phyloP scores from a whole-genome alignment of 2,113 vertebrate species.

The Eonycteris spelaea region DNA sequence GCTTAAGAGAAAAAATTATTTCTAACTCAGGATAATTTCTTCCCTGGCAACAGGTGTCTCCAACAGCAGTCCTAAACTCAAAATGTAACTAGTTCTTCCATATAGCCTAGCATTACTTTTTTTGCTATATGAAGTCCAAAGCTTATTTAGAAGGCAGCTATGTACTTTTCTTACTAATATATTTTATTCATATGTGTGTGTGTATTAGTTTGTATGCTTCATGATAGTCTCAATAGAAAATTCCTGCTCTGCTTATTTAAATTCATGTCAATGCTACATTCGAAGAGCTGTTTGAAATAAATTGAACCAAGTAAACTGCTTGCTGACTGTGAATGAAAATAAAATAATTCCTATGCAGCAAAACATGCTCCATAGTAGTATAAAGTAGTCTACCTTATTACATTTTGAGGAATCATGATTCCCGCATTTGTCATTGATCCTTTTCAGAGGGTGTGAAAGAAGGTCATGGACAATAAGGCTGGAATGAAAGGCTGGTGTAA shows the following conservation, averaged over 20 bases:
- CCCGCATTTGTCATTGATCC: background rate
- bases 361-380: background rate
- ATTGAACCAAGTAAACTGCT: background rate
- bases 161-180: background rate
- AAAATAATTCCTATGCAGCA: background rate
- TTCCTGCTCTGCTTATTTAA: background rate
- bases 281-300: background rate
- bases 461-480: background rate
- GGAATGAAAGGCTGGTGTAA: background rate
- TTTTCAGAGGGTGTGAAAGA: background rate
- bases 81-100: background rate
- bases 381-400: background rate
- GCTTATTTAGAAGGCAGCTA: background rate
- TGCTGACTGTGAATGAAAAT: background rate
- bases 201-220: background rate
- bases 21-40: background rate
- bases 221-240: background rate
- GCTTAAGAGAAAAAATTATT: background rate
- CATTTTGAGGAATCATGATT: background rate
- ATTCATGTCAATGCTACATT: background rate
- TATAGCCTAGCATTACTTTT: background rate
- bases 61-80: background rate
- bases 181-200: background rate
- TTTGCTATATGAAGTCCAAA: background rate
- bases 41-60: background rate